Evolutionary conservation across 1,140 invertebrate genomes (phyloP).

Genomic region (Scaptomyza montana): DNA sequence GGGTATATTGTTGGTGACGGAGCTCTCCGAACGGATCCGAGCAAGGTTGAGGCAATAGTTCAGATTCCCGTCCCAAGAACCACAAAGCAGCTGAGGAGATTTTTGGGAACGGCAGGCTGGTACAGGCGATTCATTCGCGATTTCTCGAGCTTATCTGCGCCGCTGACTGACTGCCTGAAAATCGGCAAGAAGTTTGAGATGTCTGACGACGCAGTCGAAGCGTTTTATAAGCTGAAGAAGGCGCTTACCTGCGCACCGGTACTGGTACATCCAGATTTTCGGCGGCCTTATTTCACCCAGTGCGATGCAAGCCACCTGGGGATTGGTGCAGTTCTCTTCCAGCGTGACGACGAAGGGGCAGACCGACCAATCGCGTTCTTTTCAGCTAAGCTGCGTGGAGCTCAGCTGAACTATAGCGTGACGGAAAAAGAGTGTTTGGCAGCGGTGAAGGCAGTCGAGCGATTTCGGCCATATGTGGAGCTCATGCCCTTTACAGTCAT

Average conservation of each 20-base stretch:
- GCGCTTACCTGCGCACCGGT: too few species aligned
- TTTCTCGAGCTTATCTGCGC: constrained; percentile 59
- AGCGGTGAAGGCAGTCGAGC: constrained; percentile 14
- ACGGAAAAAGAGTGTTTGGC: constrained; percentile 4
- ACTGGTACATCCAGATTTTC: constrained; percentile 25
- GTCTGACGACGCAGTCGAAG: too few species aligned
- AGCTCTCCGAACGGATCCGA: too few species aligned
- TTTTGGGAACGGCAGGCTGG: constrained; percentile 66
- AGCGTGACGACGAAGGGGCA: constrained; percentile 43
- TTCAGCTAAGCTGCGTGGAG: too few species aligned
- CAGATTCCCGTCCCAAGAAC: too few species aligned
- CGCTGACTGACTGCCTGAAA: constrained; percentile 51
- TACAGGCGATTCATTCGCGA: constrained; percentile 76
- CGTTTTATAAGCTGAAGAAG: too few species aligned
- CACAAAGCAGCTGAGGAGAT: constrained; percentile 20
- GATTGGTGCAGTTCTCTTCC: constrained; percentile 52
- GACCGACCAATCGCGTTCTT: too few species aligned
- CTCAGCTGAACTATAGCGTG: neutral
- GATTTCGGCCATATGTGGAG: constrained; percentile 25
- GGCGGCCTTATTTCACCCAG: constrained; percentile 31
- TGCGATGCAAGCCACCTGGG: constrained; percentile 48
- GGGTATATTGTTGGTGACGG: too few species aligned
- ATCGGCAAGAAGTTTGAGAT: neutral
- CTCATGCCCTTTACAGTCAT: constrained; percentile 11
- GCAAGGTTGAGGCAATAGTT: too few species aligned